phyloP scores from a whole-genome alignment of 2,797 vertebrate genomes.

The Danio albolineatus region DNA sequence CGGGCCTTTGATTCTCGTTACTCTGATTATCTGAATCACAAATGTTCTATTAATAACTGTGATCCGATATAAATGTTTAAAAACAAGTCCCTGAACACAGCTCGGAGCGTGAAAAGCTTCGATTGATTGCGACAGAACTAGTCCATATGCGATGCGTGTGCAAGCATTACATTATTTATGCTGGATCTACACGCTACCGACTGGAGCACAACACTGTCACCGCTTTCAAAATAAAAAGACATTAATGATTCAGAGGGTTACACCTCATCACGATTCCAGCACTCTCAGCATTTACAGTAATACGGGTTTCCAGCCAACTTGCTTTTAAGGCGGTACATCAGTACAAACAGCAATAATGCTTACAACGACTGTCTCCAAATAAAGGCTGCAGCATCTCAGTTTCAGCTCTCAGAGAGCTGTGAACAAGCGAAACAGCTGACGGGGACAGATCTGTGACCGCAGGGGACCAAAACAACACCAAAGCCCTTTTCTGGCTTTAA shows the following conservation, averaged over 20 bases:
- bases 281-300: constrained; percentile 37
- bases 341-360: constrained; percentile 19
- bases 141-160: not conserved
- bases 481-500: constrained; percentile 16
- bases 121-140: constrained; percentile 3
- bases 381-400: constrained; percentile 24
- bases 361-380: constrained; percentile 29
- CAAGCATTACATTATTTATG: constrained; percentile 2
- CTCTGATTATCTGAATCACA: no score
- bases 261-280: constrained; percentile 11
- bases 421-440: constrained; percentile 24
- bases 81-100: no score
- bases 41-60: no score
- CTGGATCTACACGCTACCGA: constrained; percentile 1
- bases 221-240: constrained; percentile 6
- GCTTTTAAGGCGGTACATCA: constrained; percentile 4
- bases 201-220: not conserved
- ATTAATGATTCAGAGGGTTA: constrained; percentile 15
- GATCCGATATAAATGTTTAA: no score
- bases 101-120: not conserved
- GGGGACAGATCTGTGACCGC: constrained; percentile 22
- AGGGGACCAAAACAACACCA: constrained; percentile 23
- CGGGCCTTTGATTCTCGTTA: no score
- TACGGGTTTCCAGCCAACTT: not conserved
- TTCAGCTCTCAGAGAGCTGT: not conserved